Percentiles rank a stretch among this genome's conserved stretches.
phyloP scores from a whole-genome alignment of 92 coral and sea anemone species.

The Bergia sp. region DNA sequence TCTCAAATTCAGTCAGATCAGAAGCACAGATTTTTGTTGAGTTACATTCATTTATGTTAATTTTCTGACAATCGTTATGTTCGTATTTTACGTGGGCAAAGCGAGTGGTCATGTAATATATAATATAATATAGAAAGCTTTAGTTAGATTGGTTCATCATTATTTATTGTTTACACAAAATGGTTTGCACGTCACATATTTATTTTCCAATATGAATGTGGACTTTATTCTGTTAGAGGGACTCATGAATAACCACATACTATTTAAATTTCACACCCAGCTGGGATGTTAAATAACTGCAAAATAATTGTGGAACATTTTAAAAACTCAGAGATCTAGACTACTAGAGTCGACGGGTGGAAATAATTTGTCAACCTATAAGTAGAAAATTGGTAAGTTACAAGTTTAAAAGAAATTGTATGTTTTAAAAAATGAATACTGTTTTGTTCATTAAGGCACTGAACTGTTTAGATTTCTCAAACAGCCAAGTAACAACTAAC shows the following conservation, averaged over 20 bases:
- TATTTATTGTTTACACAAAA: background rate
- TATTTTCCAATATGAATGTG: slow-evolving; percentile 9
- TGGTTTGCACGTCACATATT: background rate
- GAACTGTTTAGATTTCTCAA: too few relatives aligned
- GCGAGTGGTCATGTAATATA: background rate
- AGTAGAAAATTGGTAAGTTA: too few relatives aligned
- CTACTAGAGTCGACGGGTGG: too few relatives aligned
- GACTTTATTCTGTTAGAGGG: slow-evolving; percentile 21
- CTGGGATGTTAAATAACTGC: background rate
- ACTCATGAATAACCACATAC: slow-evolving; percentile 18
- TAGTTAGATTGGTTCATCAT: background rate
- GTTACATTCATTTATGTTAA: background rate
- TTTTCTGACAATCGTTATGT: background rate
- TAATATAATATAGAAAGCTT: too few relatives aligned
- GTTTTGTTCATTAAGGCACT: too few relatives aligned
- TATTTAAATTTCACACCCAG: background rate
- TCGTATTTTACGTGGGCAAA: background rate
- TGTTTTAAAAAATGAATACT: too few relatives aligned
- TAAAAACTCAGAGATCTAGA: background rate
- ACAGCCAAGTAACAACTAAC: too few relatives aligned
- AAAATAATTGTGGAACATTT: background rate
- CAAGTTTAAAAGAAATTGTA: too few relatives aligned
- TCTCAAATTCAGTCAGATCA: background rate
- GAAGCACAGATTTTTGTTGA: background rate
- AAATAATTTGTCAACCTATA: too few relatives aligned